Evolutionary conservation across 2,797 vertebrate genomes (phyloP), one percentile per base, ranked within the genome.

Genomic region (Anolis apletophallus): DNA sequence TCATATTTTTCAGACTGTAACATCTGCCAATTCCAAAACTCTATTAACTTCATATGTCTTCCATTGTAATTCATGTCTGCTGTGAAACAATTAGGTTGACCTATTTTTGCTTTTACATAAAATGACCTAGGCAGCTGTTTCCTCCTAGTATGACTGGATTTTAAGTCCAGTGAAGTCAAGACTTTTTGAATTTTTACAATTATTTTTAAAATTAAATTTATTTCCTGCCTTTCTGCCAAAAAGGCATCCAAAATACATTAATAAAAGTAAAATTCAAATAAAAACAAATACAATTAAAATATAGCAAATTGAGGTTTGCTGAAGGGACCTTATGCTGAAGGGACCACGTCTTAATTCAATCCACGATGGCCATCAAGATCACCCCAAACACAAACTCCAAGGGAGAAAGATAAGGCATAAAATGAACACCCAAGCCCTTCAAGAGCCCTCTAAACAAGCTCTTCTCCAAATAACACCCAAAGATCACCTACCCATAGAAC

Each of bases 41-140:
- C 85, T 89, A 90, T 94, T 94, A 91, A 85, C 80, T 92, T 93
- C 87, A 59, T 83, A 72, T 93, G 91, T 88, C 81, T 87, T 91
- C 71, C 76, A 17, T 59, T 93, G 76, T 92, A 85, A 87, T 34
- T 85, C 75, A 74, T 54, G 73, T 54, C 59, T 80, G 72, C 80
- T 76, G 23, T 50, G 87, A 26, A 86, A 82, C 82, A 91, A 8
- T 85, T 91, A 89, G 52, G n/a, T 81, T 85, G 91, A 8, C 23
- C 81, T 54, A 90, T 88, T 77, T 84, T 80, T 87, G 64, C 77
- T 87, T 86, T 91, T 81, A 86, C 80, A 90, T 92, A 87, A 91
- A 87, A 93, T 72, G 82, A 80, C 67, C 74, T 32, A 86, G 76
- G 87, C 1, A 21, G 80, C 81, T n/a, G 29, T 91, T 90, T 93